These are phyloP conservation scores for Patella vulgata DNA, from an alignment of 1,140 invertebrate genomes.

Conservation along the genomic window DNA sequence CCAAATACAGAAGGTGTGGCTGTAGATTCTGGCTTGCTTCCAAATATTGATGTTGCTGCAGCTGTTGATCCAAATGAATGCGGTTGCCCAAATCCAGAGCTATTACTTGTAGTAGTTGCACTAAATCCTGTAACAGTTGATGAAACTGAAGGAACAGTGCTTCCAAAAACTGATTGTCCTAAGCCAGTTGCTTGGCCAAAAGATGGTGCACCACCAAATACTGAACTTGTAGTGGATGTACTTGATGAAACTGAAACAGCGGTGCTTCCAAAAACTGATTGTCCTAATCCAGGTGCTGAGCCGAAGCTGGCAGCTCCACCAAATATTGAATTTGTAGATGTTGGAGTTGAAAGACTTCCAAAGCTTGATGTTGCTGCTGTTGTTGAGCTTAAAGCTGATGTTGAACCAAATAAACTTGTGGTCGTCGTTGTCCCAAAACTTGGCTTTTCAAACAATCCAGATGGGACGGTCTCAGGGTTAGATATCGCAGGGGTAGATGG, in stretches of 20 bases:
- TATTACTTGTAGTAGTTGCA: constrained; percentile 12
- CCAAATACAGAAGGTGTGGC: constrained; percentile 11
- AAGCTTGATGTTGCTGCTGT: background rate
- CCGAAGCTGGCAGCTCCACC: background rate
- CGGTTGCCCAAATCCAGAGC: constrained; percentile 22
- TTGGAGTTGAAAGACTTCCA: background rate
- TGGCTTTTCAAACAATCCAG: background rate
- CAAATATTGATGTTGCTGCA: too few species aligned
- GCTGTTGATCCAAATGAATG: too few species aligned
- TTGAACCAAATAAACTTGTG: background rate
- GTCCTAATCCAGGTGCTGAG: background rate
- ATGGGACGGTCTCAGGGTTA: constrained; percentile 16
- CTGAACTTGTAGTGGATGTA: background rate
- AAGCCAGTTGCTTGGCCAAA: background rate
- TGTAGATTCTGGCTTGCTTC: too few species aligned
- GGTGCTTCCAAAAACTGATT: constrained; percentile 7
- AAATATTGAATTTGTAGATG: constrained; percentile 21
- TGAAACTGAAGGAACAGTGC: background rate
- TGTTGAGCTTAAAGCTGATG: background rate
- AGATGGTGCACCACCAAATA: background rate
- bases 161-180: background rate
- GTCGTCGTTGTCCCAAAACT: constrained; percentile 21
- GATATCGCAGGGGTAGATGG: too few species aligned
- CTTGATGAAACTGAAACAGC: background rate
- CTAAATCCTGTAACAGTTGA: constrained; percentile 29